These are phyloP conservation scores for Rhagonycha lutea DNA, from an alignment of 2,888 invertebrate species.

Conservation along the genomic window DNA sequence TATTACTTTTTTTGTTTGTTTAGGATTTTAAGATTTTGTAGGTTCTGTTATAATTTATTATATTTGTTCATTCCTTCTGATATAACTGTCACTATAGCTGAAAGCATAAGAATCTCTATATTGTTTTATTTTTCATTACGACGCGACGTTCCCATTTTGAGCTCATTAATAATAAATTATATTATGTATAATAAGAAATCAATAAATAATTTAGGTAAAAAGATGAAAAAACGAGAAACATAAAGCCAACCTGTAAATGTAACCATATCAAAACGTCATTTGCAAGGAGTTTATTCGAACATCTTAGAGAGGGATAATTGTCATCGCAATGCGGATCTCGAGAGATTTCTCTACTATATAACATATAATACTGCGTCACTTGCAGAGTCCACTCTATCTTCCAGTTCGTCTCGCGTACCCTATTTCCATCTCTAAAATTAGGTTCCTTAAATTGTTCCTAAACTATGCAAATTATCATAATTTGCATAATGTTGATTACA, in stretches of 20 bases:
- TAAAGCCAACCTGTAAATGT: background rate
- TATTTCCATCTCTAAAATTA: slow-evolving; percentile 47
- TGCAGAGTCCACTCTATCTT: slow-evolving; percentile 46
- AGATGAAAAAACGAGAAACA: background rate
- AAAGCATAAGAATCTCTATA: background rate
- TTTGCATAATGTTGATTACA: slow-evolving; percentile 54
- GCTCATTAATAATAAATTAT: too few relatives aligned
- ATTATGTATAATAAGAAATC: background rate
- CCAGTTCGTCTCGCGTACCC: slow-evolving; percentile 30
- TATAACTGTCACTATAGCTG: background rate
- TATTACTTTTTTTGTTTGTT: background rate
- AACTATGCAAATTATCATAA: slow-evolving; percentile 54
- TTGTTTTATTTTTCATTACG: background rate
- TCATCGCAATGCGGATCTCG: slow-evolving; percentile 16
- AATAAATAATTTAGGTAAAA: background rate
- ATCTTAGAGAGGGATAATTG: slow-evolving; percentile 22
- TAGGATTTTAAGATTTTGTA: background rate
- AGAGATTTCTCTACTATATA: slow-evolving; percentile 29
- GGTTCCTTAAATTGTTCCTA: slow-evolving; percentile 52
- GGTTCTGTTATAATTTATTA: background rate
- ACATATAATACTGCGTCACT: slow-evolving; percentile 44
- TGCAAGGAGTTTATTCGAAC: background rate
- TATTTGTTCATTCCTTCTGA: background rate
- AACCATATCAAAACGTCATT: slow-evolving; percentile 2
- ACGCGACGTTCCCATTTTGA: background rate